Evolutionary conservation across 2,113 vertebrate species (phyloP).

Genomic region (Murina feae): DNA sequence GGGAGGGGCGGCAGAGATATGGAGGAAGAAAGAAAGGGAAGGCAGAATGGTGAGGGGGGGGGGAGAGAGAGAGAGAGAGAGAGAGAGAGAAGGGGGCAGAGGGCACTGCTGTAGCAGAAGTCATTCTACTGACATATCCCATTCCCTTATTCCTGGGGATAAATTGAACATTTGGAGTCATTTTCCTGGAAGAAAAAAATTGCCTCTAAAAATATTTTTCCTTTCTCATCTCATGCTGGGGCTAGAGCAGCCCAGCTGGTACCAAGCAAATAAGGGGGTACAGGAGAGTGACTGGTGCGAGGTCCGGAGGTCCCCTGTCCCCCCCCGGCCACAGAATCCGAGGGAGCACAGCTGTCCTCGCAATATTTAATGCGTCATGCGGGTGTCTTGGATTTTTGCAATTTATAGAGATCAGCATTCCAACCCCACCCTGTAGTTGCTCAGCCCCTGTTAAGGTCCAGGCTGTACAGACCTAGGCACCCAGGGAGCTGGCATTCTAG

Average conservation of each 20-base stretch:
- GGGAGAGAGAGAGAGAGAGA: no score
- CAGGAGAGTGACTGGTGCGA: not conserved
- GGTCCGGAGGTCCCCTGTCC: not conserved
- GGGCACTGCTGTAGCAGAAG: not conserved
- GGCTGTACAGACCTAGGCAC: rapidly evolving
- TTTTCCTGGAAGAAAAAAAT: slow-evolving; percentile 48
- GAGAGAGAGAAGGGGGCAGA: not conserved
- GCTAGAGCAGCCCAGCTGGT: slow-evolving; percentile 4
- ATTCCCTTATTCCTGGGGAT: not conserved
- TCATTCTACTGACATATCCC: not conserved
- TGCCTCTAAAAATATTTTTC: slow-evolving; percentile 54
- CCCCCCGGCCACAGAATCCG: rapidly evolving
- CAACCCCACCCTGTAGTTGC: no score
- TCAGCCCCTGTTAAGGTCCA: rapidly evolving
- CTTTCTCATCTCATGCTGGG: slow-evolving; percentile 33
- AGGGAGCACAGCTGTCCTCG: not conserved
- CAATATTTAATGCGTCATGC: rapidly evolving
- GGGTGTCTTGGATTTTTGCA: not conserved
- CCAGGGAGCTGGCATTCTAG: no score
- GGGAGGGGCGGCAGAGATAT: not conserved
- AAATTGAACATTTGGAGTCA: slow-evolving; percentile 40
- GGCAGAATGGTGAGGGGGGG: not conserved
- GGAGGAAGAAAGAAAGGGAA: not conserved
- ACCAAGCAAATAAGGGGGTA: no score
- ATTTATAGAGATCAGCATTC: not conserved